phyloP scores from a whole-genome alignment of 2,797 vertebrate species.

The Peromyscus nudipes region DNA sequence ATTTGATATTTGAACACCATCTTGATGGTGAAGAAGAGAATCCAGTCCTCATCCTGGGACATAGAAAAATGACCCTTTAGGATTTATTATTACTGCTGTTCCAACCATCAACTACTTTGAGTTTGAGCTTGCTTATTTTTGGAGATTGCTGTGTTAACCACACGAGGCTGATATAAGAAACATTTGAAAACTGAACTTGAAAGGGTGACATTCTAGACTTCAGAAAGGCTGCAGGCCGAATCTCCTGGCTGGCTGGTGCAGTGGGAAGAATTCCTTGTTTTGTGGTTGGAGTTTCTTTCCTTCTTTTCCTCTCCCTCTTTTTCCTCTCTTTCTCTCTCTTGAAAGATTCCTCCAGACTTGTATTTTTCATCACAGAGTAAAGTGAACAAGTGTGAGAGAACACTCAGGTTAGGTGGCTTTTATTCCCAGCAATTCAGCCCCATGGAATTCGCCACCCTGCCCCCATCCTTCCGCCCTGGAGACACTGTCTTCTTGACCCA shows the following conservation, averaged over 20 bases:
- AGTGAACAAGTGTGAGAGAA: background rate
- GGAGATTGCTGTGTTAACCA: background rate
- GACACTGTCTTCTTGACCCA: background rate
- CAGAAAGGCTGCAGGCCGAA: background rate
- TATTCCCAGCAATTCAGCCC: background rate
- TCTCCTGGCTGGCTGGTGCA: background rate
- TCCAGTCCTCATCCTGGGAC: background rate
- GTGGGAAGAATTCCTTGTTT: constrained; percentile 2
- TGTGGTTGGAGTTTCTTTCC: background rate
- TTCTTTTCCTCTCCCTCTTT: background rate
- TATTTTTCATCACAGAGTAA: background rate
- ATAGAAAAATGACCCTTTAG: constrained; percentile 31
- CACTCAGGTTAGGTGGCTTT: background rate
- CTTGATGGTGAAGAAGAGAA: constrained; percentile 7
- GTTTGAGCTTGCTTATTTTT: constrained; percentile 41
- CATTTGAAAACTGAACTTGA: background rate
- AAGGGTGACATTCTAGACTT: background rate
- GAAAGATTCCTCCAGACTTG: background rate
- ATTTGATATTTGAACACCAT: background rate
- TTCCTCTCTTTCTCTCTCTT: background rate
- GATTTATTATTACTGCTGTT: background rate
- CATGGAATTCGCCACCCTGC: background rate
- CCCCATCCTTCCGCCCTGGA: background rate
- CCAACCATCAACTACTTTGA: background rate
- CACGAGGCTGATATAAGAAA: background rate